Evolutionary conservation across 2,888 invertebrate species (phyloP).

Genomic region (Apamea monoglypha): DNA sequence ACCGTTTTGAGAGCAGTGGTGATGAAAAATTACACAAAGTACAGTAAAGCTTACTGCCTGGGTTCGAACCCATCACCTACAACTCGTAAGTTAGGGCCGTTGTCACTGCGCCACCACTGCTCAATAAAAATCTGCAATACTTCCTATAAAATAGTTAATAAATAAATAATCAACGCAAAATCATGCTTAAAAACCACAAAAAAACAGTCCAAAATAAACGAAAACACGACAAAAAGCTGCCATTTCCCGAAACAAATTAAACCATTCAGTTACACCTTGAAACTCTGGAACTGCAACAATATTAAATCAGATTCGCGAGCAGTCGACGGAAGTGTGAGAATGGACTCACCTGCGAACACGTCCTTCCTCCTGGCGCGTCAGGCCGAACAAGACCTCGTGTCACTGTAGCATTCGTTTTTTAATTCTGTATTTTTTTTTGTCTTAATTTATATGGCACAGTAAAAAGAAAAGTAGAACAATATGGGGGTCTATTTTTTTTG

Average conservation of each 20-base stretch:
- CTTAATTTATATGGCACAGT: neutral
- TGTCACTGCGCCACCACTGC: too few species aligned
- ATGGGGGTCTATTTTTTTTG: too few species aligned
- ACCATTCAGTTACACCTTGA: slow-evolving; percentile 57
- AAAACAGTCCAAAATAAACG: slow-evolving; percentile 21
- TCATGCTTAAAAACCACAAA: neutral
- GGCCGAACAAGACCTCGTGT: slow-evolving; percentile 2
- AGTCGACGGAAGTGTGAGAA: slow-evolving; percentile 59
- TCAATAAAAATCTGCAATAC: neutral
- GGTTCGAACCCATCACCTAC: too few species aligned
- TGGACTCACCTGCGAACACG: slow-evolving; percentile 66
- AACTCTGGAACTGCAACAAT: slow-evolving; percentile 61
- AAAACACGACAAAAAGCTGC: slow-evolving; percentile 44
- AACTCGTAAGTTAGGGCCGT: too few species aligned
- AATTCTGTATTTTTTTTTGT: neutral
- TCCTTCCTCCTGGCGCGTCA: slow-evolving; percentile 57
- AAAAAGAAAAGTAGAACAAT: too few species aligned
- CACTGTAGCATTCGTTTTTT: slow-evolving; percentile 11
- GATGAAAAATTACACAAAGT: too few species aligned
- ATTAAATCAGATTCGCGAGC: slow-evolving; percentile 64
- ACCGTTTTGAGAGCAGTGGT: too few species aligned
- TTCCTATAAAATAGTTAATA: too few species aligned
- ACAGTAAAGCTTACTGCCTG: too few species aligned
- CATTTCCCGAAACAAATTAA: slow-evolving; percentile 62
- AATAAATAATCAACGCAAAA: neutral